Percentiles rank a stretch among this genome's conserved stretches.
These are phyloP conservation scores for Thelaira solivaga DNA, from an alignment of 2,888 invertebrate genomes.

Conservation along the genomic window DNA sequence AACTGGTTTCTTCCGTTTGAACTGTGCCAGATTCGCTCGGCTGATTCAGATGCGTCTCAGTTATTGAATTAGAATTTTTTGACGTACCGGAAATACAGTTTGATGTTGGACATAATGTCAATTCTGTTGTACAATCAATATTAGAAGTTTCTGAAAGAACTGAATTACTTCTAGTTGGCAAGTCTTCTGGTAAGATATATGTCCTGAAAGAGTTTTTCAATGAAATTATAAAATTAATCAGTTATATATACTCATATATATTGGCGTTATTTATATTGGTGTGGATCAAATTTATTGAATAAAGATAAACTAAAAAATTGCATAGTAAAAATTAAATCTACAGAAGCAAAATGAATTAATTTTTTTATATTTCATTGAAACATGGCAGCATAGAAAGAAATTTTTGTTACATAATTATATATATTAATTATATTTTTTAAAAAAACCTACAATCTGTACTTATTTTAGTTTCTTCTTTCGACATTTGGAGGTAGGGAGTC, in stretches of 20 bases:
- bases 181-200: conserved; percentile 19
- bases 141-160: background rate
- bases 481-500: too few species aligned
- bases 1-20: background rate
- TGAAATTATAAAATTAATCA: background rate
- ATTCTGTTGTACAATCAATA: conserved; percentile 6
- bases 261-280: too few species aligned
- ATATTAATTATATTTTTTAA: too few species aligned
- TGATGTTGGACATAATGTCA: background rate
- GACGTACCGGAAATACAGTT: background rate
- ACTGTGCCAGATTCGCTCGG: conserved; percentile 2
- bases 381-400: too few species aligned
- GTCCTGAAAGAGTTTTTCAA: conserved; percentile 24
- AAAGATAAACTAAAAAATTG: too few species aligned
- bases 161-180: conserved; percentile 1
- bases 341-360: too few species aligned
- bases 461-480: too few species aligned
- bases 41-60: background rate
- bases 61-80: background rate
- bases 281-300: too few species aligned
- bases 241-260: background rate
- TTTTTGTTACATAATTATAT: too few species aligned
- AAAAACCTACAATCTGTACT: too few species aligned
- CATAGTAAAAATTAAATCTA: too few species aligned
- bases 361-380: too few species aligned